Evolutionary conservation across 92 coral and sea anemone species (phyloP).

Genomic region (Blastomussa wellsi): DNA sequence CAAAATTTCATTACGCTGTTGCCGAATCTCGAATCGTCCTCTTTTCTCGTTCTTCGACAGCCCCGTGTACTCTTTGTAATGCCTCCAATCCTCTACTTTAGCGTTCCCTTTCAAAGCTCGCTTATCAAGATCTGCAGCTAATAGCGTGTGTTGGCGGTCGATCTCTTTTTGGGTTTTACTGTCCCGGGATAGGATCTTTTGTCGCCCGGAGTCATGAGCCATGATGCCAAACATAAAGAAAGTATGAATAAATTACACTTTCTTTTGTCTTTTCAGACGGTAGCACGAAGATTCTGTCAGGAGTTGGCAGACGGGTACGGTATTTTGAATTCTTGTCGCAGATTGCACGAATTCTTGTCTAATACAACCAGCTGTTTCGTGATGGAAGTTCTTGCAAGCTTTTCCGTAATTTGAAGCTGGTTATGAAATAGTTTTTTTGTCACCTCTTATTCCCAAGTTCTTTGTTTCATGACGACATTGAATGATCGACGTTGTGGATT

Average conservation of each 20-base stretch:
- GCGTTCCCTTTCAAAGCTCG: conserved; percentile 78
- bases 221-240: not conserved
- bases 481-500: conserved; percentile 7
- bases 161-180: conserved; percentile 62
- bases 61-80: conserved; percentile 51
- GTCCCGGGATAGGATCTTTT: conserved; percentile 8
- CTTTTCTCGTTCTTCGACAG: conserved; percentile 71
- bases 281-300: not conserved
- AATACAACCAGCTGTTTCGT: not conserved
- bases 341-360: not conserved
- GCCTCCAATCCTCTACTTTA: conserved; percentile 70
- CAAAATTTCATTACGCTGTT: conserved; percentile 61
- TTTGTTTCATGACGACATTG: conserved; percentile 20
- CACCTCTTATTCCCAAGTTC: not conserved
- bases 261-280: conserved; percentile 27
- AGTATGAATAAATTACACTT: not conserved
- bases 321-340: not conserved
- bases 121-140: conserved; percentile 74
- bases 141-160: conserved; percentile 73
- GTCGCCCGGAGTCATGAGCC: conserved; percentile 8
- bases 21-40: conserved; percentile 57
- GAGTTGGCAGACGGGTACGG: not conserved
- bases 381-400: not conserved
- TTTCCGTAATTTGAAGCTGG: not conserved
- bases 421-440: not conserved